Percentiles rank a stretch among this genome's conserved stretches.
Conservation (phyloP, 2,888 invertebrate genomes). For the Phyllotreta striolata region DNA sequence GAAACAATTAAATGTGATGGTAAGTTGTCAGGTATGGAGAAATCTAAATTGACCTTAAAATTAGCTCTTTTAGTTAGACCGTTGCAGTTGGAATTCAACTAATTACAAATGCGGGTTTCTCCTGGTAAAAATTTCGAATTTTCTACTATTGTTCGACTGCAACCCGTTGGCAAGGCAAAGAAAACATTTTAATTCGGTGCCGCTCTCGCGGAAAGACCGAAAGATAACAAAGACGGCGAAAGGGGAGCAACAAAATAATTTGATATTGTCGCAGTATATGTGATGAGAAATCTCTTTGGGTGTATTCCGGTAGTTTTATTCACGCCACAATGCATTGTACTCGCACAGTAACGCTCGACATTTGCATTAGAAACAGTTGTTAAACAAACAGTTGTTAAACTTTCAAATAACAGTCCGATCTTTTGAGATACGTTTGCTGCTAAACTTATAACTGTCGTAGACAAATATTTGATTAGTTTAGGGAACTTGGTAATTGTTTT, state of each 20-base stretch:
- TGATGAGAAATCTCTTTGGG: slow-evolving; percentile 43
- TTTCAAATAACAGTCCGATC: slow-evolving; percentile 19
- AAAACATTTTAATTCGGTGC: slow-evolving; percentile 23
- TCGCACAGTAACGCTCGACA: slow-evolving; percentile 8
- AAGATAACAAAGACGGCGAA: slow-evolving; percentile 26
- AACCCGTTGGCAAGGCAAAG: too few species aligned
- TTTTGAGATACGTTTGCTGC: slow-evolving; percentile 9
- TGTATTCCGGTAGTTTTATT: slow-evolving; percentile 36
- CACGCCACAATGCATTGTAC: slow-evolving; percentile 35
- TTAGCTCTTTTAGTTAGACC: too few species aligned
- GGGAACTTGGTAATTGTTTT: too few species aligned
- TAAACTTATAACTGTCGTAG: slow-evolving; percentile 15
- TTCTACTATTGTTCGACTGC: too few species aligned
- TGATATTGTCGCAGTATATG: slow-evolving; percentile 44
- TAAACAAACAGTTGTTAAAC: slow-evolving; percentile 31
- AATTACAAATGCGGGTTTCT: too few species aligned
- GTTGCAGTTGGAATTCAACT: too few species aligned
- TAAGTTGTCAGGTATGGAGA: too few species aligned
- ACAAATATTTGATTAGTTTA: slow-evolving; percentile 10
- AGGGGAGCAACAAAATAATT: slow-evolving; percentile 31
- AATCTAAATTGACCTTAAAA: too few species aligned
- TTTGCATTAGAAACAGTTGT: slow-evolving; percentile 31
- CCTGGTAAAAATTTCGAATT: too few species aligned
- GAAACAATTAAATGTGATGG: too few species aligned
- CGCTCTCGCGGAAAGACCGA: slow-evolving; percentile 16